These are phyloP conservation scores for Euzophera pinguis DNA, from an alignment of 2,888 invertebrate genomes.

Conservation along the genomic window DNA sequence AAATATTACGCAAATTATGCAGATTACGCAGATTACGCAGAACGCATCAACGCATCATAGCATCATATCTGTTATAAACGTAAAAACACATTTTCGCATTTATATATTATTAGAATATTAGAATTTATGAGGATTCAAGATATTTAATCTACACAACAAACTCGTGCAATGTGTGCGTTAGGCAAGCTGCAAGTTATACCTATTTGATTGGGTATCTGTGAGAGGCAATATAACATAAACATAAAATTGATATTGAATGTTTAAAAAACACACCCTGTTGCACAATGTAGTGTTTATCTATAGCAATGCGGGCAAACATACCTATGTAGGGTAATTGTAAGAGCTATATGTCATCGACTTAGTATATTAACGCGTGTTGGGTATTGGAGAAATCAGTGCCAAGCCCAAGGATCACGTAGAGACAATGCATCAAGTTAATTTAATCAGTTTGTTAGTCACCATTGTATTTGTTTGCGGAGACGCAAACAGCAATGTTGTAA, in stretches of 20 bases:
- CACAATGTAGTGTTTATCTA: slow-evolving; percentile 10
- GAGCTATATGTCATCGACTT: slow-evolving; percentile 20
- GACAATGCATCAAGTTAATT: slow-evolving; percentile 33
- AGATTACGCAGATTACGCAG: too few relatives aligned
- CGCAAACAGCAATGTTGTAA: slow-evolving; percentile 38
- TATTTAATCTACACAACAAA: too few relatives aligned
- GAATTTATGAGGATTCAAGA: too few relatives aligned
- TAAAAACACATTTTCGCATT: too few relatives aligned
- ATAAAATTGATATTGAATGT: not conserved
- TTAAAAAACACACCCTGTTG: slow-evolving; percentile 16
- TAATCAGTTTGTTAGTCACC: slow-evolving; percentile 26
- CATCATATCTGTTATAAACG: too few relatives aligned
- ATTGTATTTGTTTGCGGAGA: slow-evolving; percentile 29
- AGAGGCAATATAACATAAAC: not conserved
- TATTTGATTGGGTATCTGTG: not conserved
- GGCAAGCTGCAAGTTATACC: too few relatives aligned
- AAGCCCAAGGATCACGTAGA: slow-evolving; percentile 16
- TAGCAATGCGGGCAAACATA: slow-evolving; percentile 19
- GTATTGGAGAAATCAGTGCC: slow-evolving; percentile 22
- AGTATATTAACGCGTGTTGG: slow-evolving; percentile 24
- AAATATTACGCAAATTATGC: too few relatives aligned
- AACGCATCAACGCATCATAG: too few relatives aligned
- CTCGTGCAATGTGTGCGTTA: too few relatives aligned
- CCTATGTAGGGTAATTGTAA: slow-evolving; percentile 16
- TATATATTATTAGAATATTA: too few relatives aligned